phyloP scores from a whole-genome alignment of 2,888 invertebrate genomes.

The Lycia hirtaria region DNA sequence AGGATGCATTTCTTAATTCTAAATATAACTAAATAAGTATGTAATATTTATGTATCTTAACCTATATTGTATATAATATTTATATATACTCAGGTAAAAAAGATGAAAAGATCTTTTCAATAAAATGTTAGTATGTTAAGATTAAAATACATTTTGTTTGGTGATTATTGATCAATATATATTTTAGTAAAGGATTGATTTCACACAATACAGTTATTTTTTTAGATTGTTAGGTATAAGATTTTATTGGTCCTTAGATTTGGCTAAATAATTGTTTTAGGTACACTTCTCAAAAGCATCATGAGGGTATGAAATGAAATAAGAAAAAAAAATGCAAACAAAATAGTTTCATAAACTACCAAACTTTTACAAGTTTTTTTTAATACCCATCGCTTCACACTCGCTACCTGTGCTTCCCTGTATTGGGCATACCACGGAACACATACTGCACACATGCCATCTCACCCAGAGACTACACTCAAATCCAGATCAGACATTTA shows the following conservation, averaged over 20 bases:
- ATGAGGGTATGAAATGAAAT: background rate
- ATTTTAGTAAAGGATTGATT: slow-evolving; percentile 2
- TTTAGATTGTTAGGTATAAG: slow-evolving; percentile 24
- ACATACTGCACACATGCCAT: too few species aligned
- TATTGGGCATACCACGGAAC: too few species aligned
- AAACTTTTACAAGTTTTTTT: too few species aligned
- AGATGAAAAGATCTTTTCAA: slow-evolving; percentile 36
- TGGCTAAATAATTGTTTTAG: slow-evolving; percentile 31
- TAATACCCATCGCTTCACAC: too few species aligned
- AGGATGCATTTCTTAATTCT: slow-evolving; percentile 36
- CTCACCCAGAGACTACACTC: too few species aligned
- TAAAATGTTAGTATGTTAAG: slow-evolving; percentile 6
- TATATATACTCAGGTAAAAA: slow-evolving; percentile 37
- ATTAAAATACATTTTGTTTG: slow-evolving; percentile 28
- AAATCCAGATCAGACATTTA: too few species aligned
- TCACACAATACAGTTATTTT: background rate
- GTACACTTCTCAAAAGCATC: slow-evolving; percentile 14
- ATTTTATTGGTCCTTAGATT: slow-evolving; percentile 42
- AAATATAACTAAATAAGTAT: slow-evolving; percentile 34
- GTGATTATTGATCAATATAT: background rate
- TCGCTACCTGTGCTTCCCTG: too few species aligned
- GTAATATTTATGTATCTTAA: slow-evolving; percentile 7
- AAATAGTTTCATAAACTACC: background rate
- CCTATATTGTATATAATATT: slow-evolving; percentile 31
- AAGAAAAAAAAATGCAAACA: background rate